phyloP scores from a whole-genome alignment of 2,888 invertebrate genomes.

The Harpalus rufipes region DNA sequence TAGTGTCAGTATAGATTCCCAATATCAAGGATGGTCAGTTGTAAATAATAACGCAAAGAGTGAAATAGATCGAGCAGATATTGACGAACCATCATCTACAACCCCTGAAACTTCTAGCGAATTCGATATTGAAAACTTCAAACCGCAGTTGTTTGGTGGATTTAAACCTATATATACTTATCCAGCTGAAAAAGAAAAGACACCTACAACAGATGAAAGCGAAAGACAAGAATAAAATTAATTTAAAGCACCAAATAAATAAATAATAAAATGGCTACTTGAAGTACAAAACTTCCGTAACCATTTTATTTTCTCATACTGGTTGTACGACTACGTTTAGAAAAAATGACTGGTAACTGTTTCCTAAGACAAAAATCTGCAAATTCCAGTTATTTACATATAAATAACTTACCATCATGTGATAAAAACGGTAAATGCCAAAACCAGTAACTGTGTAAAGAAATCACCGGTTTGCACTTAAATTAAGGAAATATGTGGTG shows the following conservation, averaged over 20 bases:
- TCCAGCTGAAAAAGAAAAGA: slow-evolving; percentile 71
- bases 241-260: slow-evolving; percentile 36
- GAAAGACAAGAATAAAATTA: slow-evolving; percentile 63
- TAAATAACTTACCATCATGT: slow-evolving; percentile 41
- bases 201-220: slow-evolving; percentile 34
- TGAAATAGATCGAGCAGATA: slow-evolving; percentile 70
- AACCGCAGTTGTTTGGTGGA: slow-evolving; percentile 84
- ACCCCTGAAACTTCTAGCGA: slow-evolving; percentile 76
- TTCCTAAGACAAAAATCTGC: slow-evolving; percentile 31
- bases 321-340: neutral
- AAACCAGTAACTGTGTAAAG: slow-evolving; percentile 36
- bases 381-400: slow-evolving; percentile 44
- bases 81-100: slow-evolving; percentile 73
- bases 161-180: slow-evolving; percentile 83
- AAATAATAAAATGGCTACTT: slow-evolving; percentile 27
- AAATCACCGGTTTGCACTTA: slow-evolving; percentile 58
- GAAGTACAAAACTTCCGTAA: slow-evolving; percentile 5
- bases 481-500: slow-evolving; percentile 57
- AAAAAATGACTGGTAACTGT: slow-evolving; percentile 6
- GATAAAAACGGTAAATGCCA: slow-evolving; percentile 43
- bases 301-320: slow-evolving; percentile 10
- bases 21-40: slow-evolving; percentile 83
- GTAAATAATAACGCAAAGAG: slow-evolving; percentile 73
- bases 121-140: slow-evolving; percentile 84
- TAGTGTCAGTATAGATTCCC: slow-evolving; percentile 81